Evolutionary conservation across 2,888 invertebrate genomes (phyloP).

Genomic region (Philereme transversata): DNA sequence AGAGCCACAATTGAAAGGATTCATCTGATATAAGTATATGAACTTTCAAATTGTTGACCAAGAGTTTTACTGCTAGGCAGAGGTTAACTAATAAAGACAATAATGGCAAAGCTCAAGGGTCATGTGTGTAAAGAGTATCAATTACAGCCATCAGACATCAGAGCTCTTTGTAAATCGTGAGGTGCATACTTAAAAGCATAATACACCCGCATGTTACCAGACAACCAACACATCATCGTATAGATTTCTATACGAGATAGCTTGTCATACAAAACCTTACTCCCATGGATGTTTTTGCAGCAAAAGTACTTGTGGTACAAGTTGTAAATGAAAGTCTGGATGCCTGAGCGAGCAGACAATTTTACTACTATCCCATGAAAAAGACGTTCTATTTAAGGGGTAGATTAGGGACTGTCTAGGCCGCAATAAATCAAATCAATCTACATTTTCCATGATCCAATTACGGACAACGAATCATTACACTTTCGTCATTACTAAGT

Average conservation of each 20-base stretch:
- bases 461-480: constrained; percentile 3
- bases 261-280: no score
- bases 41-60: not conserved
- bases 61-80: constrained; percentile 3
- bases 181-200: constrained; percentile 7
- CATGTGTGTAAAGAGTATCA: constrained; percentile 17
- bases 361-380: no score
- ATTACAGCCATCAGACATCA: constrained; percentile 2
- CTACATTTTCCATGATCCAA: constrained; percentile 1
- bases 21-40: no score
- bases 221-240: not conserved
- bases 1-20: no score
- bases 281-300: no score
- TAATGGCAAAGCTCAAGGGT: constrained; percentile 21
- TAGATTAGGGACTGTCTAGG: no score
- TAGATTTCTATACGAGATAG: not conserved
- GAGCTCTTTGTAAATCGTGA: constrained; percentile 12
- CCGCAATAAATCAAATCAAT: no score
- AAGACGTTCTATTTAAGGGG: no score
- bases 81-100: constrained; percentile 16
- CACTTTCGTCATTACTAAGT: not conserved
- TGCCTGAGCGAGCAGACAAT: no score
- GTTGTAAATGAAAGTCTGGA: no score
- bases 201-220: not conserved
- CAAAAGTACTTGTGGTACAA: no score